phyloP scores from a whole-genome alignment of 2,797 vertebrate species.

The Sphenodon punctatus region DNA sequence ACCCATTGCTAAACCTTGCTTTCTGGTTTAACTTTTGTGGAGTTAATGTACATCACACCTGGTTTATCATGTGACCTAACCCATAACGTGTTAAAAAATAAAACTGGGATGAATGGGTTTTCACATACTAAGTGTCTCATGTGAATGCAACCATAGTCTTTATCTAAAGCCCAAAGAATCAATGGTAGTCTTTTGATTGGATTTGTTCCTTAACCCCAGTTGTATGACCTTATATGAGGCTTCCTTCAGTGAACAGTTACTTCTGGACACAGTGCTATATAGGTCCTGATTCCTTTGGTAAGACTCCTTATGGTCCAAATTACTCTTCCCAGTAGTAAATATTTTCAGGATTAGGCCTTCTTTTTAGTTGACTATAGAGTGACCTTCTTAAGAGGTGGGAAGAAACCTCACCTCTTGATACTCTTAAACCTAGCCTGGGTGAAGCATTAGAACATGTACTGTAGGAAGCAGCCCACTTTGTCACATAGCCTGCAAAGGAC shows the following conservation, averaged over 20 bases:
- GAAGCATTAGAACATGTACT: neutral
- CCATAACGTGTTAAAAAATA: too few relatives aligned
- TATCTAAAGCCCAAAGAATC: too few relatives aligned
- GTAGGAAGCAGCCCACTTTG: neutral
- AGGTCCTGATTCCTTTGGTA: neutral
- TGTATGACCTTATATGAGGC: neutral
- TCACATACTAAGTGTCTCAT: too few relatives aligned
- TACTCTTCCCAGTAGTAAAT: neutral
- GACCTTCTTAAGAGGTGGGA: neutral
- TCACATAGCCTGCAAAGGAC: neutral
- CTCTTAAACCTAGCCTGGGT: neutral
- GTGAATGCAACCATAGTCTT: too few relatives aligned
- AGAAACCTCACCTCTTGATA: neutral
- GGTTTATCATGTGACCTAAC: too few relatives aligned
- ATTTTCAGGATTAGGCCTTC: neutral
- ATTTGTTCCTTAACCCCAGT: too few relatives aligned
- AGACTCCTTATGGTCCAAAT: neutral
- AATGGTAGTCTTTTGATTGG: too few relatives aligned
- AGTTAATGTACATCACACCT: too few relatives aligned
- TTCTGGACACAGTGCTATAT: fast-evolving
- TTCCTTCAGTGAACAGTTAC: fast-evolving
- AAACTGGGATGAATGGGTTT: too few relatives aligned
- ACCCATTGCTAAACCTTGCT: too few relatives aligned
- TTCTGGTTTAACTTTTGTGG: too few relatives aligned
- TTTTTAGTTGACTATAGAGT: neutral